A percentile compares a stretch with the other conserved stretches of the same genome.
These are phyloP conservation scores for Penaeus indicus DNA, from an alignment of 1,140 invertebrate genomes.

Conservation along the genomic window DNA sequence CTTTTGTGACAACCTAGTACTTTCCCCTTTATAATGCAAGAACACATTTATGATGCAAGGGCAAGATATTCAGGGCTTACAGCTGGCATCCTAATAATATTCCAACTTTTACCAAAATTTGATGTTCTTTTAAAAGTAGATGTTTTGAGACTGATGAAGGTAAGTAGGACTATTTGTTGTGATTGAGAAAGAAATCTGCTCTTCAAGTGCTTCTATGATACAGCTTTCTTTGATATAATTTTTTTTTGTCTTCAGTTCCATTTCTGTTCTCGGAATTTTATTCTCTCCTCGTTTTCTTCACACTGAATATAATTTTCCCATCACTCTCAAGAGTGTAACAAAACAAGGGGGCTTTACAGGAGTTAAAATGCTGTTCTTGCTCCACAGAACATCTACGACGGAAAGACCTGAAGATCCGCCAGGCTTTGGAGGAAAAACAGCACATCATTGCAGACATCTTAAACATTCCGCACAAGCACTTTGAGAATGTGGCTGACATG, in stretches of 20 bases:
- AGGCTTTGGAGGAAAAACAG: constrained; percentile 82
- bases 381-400: constrained; percentile 79
- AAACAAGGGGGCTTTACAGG: too few species aligned
- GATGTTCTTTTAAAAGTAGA: too few species aligned
- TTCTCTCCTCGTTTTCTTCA: constrained; percentile 5
- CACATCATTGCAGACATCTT: constrained; percentile 82
- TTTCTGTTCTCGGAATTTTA: constrained; percentile 16
- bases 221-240: constrained; percentile 13
- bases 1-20: neutral
- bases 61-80: too few species aligned
- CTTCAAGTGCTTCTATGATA: constrained; percentile 9
- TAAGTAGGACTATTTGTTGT: neutral
- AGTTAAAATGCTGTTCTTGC: constrained; percentile 53
- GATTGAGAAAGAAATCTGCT: neutral
- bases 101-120: too few species aligned
- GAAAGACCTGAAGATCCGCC: constrained; percentile 80
- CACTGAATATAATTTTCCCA: neutral
- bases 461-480: constrained; percentile 80
- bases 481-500: constrained; percentile 78
- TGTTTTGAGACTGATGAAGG: too few species aligned
- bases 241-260: constrained; percentile 31
- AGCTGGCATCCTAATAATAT: too few species aligned
- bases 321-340: too few species aligned
- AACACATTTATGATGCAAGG: too few species aligned
- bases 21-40: neutral